phyloP scores from a whole-genome alignment of 2,888 invertebrate genomes.

The Harpalus rufipes region DNA sequence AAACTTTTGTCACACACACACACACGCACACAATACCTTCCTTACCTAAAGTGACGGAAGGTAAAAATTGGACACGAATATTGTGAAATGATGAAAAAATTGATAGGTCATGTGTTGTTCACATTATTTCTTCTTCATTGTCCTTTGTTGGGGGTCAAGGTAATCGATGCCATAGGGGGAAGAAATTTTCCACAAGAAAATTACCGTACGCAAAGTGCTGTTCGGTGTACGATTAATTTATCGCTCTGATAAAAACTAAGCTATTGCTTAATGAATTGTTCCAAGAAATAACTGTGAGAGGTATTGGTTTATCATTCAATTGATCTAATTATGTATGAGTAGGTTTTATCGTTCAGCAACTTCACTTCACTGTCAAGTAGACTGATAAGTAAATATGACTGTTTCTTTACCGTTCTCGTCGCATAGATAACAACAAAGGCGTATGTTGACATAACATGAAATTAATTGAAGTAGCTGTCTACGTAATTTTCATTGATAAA shows the following conservation, averaged over 20 bases:
- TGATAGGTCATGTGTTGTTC: neutral
- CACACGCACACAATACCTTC: too few species aligned
- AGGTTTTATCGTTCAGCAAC: conserved; percentile 20
- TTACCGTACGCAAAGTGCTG: conserved; percentile 12
- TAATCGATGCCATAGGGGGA: neutral
- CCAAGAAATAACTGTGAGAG: conserved; percentile 27
- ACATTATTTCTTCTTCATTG: neutral
- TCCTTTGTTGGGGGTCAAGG: neutral
- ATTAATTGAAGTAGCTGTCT: conserved; percentile 1
- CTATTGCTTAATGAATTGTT: conserved; percentile 20
- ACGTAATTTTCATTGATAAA: conserved; percentile 9
- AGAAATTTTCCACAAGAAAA: conserved; percentile 10
- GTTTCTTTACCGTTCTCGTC: neutral
- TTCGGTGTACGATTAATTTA: conserved; percentile 13
- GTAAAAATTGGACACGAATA: neutral
- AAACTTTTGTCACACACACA: too few species aligned
- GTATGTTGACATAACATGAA: neutral
- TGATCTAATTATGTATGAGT: conserved; percentile 29
- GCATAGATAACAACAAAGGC: neutral
- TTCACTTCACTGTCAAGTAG: conserved; percentile 29
- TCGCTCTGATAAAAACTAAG: neutral
- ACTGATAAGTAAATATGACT: conserved; percentile 9
- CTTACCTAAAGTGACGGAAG: too few species aligned
- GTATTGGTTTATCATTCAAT: conserved; percentile 14
- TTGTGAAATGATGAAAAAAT: neutral